Base-by-base conservation (phyloP, 2,797 vertebrate genomes). In the Poeciliopsis turneri region DNA sequence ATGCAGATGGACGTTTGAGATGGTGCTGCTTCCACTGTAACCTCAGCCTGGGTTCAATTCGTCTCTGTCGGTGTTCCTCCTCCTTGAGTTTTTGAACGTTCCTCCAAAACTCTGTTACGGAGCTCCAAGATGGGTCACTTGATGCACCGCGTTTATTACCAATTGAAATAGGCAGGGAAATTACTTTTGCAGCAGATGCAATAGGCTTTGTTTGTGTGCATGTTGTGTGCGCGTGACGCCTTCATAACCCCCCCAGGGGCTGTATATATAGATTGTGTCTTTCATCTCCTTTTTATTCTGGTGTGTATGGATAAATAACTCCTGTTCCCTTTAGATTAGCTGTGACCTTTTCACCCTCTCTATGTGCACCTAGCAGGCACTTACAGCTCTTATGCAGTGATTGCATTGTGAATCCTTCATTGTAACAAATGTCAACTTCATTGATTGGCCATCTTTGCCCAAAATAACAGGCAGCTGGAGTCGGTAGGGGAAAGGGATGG, bases 391-490 rank as follows among this genome's bases (percentile, higher is more conserved):
- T 90, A 90, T 85, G 82, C 91, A 71, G 68, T 92, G 92, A 93
- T 89, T 91, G 92, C 90, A 88, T 93, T 93, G 93, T 94, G 92
- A 94, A 94, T 95, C 93, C 94, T 94, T 93, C 91, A 84, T 88
- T 77, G 88, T 93, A 94, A 94, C 94, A 95, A 95, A 95, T 93
- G 93, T 94, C 93, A 93, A 83, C 91, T 92, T 83, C 93, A 96
- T 95, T 91, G 95, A 96, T 95, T 94, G 91, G 84, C 90, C 88
- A 82, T 94, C 91, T 88, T 89, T 76, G 74, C 80, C 88, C 86
- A 92, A 94, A 96, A 95, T 93, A 95, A 94, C 94, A 94, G 85
- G 86, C 89, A 78, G 78, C 87, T 85, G 74, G 86, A 88, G 88
- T 82, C 28, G 71, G 72, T 70, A 16, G 77, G 47, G 55, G 13